Conservation (phyloP, 1,140 invertebrate species). For the Zelostemma sp. region DNA sequence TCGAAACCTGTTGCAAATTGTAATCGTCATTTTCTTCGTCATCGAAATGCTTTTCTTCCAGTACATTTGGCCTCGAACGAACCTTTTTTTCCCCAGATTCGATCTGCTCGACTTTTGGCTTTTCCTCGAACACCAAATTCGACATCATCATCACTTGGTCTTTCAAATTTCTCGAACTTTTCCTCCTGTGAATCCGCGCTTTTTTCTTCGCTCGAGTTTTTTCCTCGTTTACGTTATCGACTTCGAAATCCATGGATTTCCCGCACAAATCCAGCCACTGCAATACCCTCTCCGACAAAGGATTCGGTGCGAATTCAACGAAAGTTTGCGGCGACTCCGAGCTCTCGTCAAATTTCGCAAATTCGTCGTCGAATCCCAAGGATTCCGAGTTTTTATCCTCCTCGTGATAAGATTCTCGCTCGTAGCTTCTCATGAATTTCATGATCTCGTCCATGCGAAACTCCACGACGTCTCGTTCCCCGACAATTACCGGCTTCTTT, state of each 20-base stretch:
- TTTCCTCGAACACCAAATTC: conserved; percentile 13
- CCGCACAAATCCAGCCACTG: conserved; percentile 70
- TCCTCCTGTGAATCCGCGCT: neutral
- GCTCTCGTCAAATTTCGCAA: neutral
- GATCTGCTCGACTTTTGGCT: neutral
- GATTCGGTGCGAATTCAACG: conserved; percentile 43
- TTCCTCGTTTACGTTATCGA: neutral
- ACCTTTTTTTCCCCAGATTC: conserved; percentile 1
- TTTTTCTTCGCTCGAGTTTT: neutral
- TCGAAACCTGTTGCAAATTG: neutral
- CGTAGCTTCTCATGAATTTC: conserved; percentile 32
- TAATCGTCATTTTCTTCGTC: neutral
- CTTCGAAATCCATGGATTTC: conserved; percentile 53
- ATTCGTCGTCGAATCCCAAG: neutral
- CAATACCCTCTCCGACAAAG: conserved; percentile 67
- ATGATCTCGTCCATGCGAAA: conserved; percentile 23
- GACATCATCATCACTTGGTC: conserved; percentile 15
- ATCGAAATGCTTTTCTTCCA: conserved; percentile 6
- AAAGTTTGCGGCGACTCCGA: conserved; percentile 14
- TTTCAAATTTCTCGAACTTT: conserved; percentile 6
- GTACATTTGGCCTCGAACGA: too few species aligned
- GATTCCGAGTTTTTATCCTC: conserved; percentile 11
- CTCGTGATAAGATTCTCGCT: neutral
- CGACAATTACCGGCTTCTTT: conserved; percentile 5
- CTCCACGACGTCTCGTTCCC: conserved; percentile 11